Base-by-base conservation (phyloP, 2,888 invertebrate species). In the Drosophila cracens region DNA sequence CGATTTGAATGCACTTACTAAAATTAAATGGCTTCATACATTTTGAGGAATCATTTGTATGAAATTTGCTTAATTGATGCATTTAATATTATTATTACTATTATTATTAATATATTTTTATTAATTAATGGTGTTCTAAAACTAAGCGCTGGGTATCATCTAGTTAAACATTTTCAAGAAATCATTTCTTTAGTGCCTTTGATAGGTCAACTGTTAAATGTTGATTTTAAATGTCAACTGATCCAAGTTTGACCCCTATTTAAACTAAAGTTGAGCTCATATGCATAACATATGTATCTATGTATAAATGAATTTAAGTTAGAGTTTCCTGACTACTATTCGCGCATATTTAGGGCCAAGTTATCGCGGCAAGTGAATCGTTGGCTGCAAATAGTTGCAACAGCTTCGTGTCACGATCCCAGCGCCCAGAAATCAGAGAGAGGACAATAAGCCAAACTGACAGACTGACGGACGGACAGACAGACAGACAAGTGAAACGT, bases 401-500 rank as follows among this genome's bases (percentile, higher is more conserved):
- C 88, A 86, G 81, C 84, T 73, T 62, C 74, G 74, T 90, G 90
- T 91, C 90, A 91, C 92, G 90, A 91, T 91, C 86, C 75, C 70
- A 87, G 90, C 75, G 76, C 86, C 75, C 79, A 77, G 76, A 83
- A 83, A 80, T 78, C 84, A 76, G 75, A 65, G 61, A 58, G 67
- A 16, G 60, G 57, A 68, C 58, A 70, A 21, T 49, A 48, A 40
- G 51, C 66, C 65, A 57, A 64, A 57, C 49, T 25, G 57, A 43
- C 46, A 25, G 4, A 21, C 46, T 21, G 43, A 21, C 25, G 36
- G 49, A 60, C 57, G 34, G 54, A 63, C 18, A 4, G 48, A 25
- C 54, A 29, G 36, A 56, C 64, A 58, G 67, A 61, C 72, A 70
- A 74, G 69, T 51, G 71, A 79, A 76, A 76, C 80, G 72, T 70